Percentiles rank a stretch among this genome's conserved stretches.
phyloP scores from a whole-genome alignment of 2,888 invertebrate genomes.

The Lottia scabra region DNA sequence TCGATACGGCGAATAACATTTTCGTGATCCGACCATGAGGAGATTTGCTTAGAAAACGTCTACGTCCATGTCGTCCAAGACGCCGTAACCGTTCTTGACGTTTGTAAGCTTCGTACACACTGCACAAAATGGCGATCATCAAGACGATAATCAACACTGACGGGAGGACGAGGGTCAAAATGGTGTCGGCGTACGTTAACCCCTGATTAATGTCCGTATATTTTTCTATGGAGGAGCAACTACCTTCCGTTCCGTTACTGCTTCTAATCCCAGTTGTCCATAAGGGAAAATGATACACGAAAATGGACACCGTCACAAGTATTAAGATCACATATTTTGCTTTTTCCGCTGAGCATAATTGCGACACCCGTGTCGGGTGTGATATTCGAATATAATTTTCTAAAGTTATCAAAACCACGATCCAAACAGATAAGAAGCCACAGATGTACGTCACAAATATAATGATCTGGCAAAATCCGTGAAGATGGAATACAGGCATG shows the following conservation, averaged over 20 bases:
- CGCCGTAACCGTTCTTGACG: not conserved
- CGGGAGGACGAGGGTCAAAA: slow-evolving; percentile 33
- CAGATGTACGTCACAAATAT: slow-evolving; percentile 73
- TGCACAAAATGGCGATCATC: slow-evolving; percentile 22
- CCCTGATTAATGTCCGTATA: slow-evolving; percentile 31
- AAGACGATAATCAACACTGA: slow-evolving; percentile 28
- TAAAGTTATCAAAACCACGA: slow-evolving; percentile 86
- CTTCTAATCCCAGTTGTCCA: slow-evolving; percentile 37
- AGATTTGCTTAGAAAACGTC: not conserved
- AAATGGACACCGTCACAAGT: slow-evolving; percentile 31
- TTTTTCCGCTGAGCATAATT: slow-evolving; percentile 41
- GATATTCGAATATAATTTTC: slow-evolving; percentile 86
- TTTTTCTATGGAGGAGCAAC: slow-evolving; percentile 36
- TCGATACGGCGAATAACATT: slow-evolving; percentile 27
- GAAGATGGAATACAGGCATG: slow-evolving; percentile 46
- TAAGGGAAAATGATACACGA: slow-evolving; percentile 46
- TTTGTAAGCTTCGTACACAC: not conserved
- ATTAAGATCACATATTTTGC: slow-evolving; percentile 38
- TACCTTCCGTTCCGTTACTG: slow-evolving; percentile 4
- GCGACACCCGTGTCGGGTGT: slow-evolving; percentile 76
- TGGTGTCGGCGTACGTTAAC: slow-evolving; percentile 41
- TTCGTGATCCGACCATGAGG: slow-evolving; percentile 24
- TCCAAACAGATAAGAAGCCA: slow-evolving; percentile 85
- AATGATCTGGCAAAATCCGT: slow-evolving; percentile 64
- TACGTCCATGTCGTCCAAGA: not conserved